Conservation (phyloP, 2,113 vertebrate species). For the Vulpes lagopus region DNA sequence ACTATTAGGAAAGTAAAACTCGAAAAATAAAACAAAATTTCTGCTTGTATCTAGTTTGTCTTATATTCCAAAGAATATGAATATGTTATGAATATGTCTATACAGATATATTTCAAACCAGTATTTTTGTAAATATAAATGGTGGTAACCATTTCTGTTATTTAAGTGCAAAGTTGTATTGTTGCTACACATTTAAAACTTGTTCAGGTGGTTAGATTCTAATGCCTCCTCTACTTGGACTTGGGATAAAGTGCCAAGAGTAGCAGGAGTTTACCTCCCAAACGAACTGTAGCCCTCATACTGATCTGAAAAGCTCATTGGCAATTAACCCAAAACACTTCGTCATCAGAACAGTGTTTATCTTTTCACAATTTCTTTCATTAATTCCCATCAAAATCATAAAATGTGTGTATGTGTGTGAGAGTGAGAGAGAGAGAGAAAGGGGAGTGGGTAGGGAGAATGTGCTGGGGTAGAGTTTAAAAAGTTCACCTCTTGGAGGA, state of each 20-base stretch:
- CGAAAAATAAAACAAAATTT: constrained; percentile 24
- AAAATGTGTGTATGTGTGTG: background rate
- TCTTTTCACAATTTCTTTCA: constrained; percentile 26
- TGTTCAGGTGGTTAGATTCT: background rate
- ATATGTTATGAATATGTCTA: background rate
- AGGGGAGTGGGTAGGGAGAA: background rate
- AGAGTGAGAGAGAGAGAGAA: background rate
- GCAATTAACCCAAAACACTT: constrained; percentile 45
- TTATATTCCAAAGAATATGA: background rate
- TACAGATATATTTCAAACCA: background rate
- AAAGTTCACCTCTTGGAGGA: background rate
- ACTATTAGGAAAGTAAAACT: constrained; percentile 34
- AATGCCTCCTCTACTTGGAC: background rate
- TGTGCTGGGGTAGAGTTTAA: background rate
- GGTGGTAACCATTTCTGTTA: background rate
- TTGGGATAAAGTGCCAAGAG: background rate
- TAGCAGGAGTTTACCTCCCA: background rate
- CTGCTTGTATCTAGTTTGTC: background rate
- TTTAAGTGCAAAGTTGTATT: background rate
- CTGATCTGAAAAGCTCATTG: constrained; percentile 45
- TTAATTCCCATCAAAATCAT: constrained; percentile 37
- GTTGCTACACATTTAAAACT: background rate
- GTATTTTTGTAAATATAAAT: background rate
- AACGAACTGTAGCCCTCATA: constrained; percentile 2
- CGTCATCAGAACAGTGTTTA: background rate